Evolutionary conservation across 2,113 vertebrate genomes (phyloP).

Genomic region (Chlamydotis undulata): DNA sequence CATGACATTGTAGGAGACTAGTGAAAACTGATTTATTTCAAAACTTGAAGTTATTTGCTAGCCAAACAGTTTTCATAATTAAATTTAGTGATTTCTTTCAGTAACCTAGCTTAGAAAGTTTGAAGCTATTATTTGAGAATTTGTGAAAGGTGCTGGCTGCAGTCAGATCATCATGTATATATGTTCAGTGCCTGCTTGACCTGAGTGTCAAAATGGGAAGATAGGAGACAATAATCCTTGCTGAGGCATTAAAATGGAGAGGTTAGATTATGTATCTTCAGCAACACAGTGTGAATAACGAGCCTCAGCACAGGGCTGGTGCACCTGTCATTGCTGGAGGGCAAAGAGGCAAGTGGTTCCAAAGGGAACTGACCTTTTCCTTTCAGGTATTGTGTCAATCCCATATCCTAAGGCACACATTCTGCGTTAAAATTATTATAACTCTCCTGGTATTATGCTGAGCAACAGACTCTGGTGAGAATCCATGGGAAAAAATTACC

Average conservation of each 20-base stretch:
- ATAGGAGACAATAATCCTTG: conserved; percentile 7
- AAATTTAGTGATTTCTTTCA: not conserved
- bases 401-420: conserved; percentile 60
- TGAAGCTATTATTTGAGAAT: not conserved
- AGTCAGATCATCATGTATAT: not conserved
- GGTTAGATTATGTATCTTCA: not conserved
- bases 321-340: conserved; percentile 54
- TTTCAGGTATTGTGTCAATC: conserved; percentile 52
- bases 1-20: not conserved
- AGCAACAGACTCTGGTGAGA: conserved; percentile 27
- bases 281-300: conserved; percentile 8
- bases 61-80: not conserved
- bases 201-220: not conserved
- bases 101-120: not conserved
- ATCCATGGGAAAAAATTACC: not conserved
- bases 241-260: not conserved
- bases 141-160: not conserved
- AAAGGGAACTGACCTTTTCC: conserved; percentile 63
- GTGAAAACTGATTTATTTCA: conserved; percentile 24
- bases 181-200: not conserved
- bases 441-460: conserved; percentile 8
- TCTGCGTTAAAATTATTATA: conserved; percentile 40
- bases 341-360: conserved; percentile 42
- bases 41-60: not conserved
- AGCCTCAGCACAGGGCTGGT: not conserved